Evolutionary conservation across 2,113 vertebrate genomes (phyloP).

Genomic region (Xiphophorus maculatus): DNA sequence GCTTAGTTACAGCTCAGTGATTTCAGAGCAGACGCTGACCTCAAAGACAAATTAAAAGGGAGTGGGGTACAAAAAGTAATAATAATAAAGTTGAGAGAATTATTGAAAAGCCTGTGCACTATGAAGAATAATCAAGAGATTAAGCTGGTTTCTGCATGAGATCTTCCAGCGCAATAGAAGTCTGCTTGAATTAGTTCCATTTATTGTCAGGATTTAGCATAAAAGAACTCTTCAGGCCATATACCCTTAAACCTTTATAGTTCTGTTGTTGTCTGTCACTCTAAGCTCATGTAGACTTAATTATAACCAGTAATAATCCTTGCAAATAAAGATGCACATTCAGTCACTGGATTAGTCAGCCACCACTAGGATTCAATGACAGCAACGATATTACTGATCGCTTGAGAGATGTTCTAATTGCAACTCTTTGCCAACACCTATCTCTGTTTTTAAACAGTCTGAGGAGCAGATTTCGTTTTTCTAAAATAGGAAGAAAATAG

Average conservation of each 20-base stretch:
- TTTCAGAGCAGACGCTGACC: conserved; percentile 10
- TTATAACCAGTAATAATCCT: not conserved
- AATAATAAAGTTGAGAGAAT: not conserved
- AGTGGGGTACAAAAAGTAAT: not conserved
- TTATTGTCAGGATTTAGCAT: not conserved
- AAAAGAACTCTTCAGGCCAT: not conserved
- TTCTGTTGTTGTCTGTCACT: not conserved
- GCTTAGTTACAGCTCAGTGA: conserved; percentile 24
- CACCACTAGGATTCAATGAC: not conserved
- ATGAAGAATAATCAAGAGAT: not conserved
- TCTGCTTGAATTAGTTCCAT: not conserved
- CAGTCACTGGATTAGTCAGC: not conserved
- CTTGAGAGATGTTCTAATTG: not conserved
- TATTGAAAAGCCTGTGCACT: not conserved
- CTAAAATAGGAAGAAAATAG: not conserved
- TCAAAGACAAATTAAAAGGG: conserved; percentile 8
- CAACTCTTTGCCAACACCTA: not conserved
- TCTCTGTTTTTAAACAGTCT: not conserved
- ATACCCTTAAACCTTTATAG: not conserved
- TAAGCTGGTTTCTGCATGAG: not conserved
- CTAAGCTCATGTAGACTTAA: not conserved
- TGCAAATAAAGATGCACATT: not conserved
- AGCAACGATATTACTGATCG: not conserved
- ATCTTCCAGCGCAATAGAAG: not conserved
- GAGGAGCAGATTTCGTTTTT: not conserved